Base-by-base conservation (phyloP, 92 coral and sea anemone species). In the Paragorgia papillata region DNA sequence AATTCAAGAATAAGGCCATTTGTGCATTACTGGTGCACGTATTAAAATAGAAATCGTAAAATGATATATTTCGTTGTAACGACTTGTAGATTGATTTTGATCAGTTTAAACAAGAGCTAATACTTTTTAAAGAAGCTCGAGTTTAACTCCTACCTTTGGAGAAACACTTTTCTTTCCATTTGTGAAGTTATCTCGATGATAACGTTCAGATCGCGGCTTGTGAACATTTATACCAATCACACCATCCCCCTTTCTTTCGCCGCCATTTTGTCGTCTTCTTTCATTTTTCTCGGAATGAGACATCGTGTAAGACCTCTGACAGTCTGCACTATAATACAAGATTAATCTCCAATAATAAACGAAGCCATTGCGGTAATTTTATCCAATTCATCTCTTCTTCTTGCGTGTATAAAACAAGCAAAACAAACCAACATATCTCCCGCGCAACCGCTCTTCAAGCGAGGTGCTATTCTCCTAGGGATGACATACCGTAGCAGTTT, bases 361-460 rank as follows among this genome's bases (percentile, higher is more conserved):
- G 53, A 46, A 46, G 53, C 53, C 53, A 6, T 46, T 46, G 53
- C 7, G 53, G 7, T 15, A 46, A 46, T 15, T 46, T 6, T 46
- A 46, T 15, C n/a, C n/a, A 15, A 6, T 46, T 46, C 53, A 46
- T 7, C 7, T 46, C 2, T 37, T 37, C 10, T 37, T 46, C 10
- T 27, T 19, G 44, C 40, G 34, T n/a, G 69, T 33, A 33, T 9
- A 34, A 22, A 27, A 17, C 9, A 63, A 63, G 49, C 46, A 63
- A 63, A 63, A 60, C 66, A 60, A 60, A 60, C 66, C 37, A 60
- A 4, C 37, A 24, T 60, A 60, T 63, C 69, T 63, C 69, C 69
- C 69, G 69, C 69, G 69, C 69, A 63, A 63, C 69, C 48, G 49
- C 69, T 40, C 44, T 49, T 3, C 2, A 20, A 28, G 66, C 34